Evolutionary conservation across 2,888 invertebrate species (phyloP), one percentile per base, ranked within the genome.

Genomic region (Aspidiotus rigidus): DNA sequence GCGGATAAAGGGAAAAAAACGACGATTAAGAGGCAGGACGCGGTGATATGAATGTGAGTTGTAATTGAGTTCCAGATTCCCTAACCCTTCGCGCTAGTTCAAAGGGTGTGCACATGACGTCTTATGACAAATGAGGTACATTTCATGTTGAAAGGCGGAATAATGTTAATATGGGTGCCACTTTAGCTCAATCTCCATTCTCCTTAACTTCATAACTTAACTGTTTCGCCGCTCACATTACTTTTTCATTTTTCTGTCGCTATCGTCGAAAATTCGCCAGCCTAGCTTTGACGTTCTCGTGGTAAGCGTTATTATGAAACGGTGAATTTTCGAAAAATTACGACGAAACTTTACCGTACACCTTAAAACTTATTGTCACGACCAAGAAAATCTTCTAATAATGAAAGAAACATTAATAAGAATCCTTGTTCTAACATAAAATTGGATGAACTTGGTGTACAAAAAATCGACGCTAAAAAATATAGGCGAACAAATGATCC

Each of bases 131-230:
- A 66, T 66, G 66, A 66, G 66, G 49, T 66, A 66, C 66, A 56
- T 66, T 66, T 66, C 57, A 66, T 66, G 66, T 66, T 57, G 66
- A 66, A 66, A 66, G 40, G 57, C 59, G 66, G 66, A 49, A 66
- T 66, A 66, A 66, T 66, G 66, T 66, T 66, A 66, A 66, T 66
- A 66, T 66, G 57, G 66, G 57, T 66, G 66, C 66, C 66, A 66
- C 59, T 66, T 66, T 28, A 66, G 64, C 56, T 64, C 64, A 16
- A 42, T 66, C 54, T 39, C 49, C n/a, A 42, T 64, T 40, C 56
- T 64, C 44, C 64, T 64, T 64, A 64, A 64, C 64, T 64, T 54
- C 41, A 64, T 64, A 64, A 59, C 66, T 66, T 60, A 39, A 66
- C 44, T 66, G 17, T 66, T 59, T 56, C 54, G 8, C 53, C 9